These are phyloP conservation scores for Alloplasta piceator DNA, from an alignment of 2,888 invertebrate genomes.

Conservation along the genomic window DNA sequence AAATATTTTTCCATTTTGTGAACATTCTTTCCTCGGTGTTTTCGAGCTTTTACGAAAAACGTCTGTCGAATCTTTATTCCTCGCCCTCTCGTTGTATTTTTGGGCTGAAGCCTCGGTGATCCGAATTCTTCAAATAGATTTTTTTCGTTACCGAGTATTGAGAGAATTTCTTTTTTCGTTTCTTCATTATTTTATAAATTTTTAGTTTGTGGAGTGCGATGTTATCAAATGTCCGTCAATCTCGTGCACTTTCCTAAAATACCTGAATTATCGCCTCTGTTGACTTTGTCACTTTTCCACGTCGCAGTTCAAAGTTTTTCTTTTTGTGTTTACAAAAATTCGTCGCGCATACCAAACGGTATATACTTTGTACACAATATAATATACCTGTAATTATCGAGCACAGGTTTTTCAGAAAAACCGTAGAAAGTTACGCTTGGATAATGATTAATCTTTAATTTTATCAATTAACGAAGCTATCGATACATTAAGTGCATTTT, in stretches of 20 bases:
- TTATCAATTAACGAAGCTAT: not conserved
- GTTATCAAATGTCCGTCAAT: no score
- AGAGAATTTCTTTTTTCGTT: no score
- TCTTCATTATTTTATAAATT: no score
- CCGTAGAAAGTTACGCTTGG: slow-evolving; percentile 24
- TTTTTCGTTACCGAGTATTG: no score
- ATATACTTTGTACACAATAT: slow-evolving; percentile 23
- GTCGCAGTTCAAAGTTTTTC: slow-evolving; percentile 30
- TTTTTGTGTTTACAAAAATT: slow-evolving; percentile 23
- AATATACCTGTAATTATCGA: slow-evolving; percentile 19
- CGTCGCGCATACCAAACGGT: not conserved
- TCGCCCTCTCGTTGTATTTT: no score
- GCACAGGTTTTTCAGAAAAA: slow-evolving; percentile 22
- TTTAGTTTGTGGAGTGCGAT: no score
- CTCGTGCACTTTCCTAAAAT: no score
- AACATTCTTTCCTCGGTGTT: slow-evolving; percentile 33
- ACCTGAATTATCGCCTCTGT: no score
- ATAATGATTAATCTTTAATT: not conserved
- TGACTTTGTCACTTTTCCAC: not conserved
- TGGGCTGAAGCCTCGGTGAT: no score
- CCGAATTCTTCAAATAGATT: no score
- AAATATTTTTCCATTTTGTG: slow-evolving; percentile 71
- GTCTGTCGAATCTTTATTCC: not conserved
- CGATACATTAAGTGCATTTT: slow-evolving; percentile 4
- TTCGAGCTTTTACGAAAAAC: slow-evolving; percentile 30